Percentiles rank a stretch among this genome's conserved stretches.
Evolutionary conservation across 2,113 vertebrate species (phyloP).

Genomic region (Corythornis madagascariensis): DNA sequence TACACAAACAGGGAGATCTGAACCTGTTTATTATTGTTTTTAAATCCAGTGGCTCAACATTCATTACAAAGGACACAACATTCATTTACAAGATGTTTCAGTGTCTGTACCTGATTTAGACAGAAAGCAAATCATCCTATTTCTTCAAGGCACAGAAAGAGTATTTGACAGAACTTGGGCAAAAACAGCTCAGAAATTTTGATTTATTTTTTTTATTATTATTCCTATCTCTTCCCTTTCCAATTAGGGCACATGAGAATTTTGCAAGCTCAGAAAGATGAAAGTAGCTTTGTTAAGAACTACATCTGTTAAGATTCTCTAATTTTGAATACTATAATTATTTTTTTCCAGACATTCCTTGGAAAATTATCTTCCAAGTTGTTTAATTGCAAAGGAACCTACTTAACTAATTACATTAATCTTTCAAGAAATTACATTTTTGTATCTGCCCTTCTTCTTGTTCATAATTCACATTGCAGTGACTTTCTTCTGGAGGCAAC

Average conservation of each 20-base stretch:
- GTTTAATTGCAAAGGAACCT: background rate
- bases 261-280: slow-evolving; percentile 14
- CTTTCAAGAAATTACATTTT: background rate
- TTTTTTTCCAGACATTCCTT: background rate
- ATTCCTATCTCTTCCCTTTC: slow-evolving; percentile 5
- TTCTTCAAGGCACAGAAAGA: background rate
- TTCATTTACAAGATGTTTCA: background rate
- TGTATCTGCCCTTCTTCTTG: background rate
- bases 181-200: background rate
- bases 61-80: background rate
- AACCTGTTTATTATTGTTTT: background rate
- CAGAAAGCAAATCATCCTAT: background rate
- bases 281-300: background rate
- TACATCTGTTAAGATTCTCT: background rate
- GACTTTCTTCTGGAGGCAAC: background rate
- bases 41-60: background rate
- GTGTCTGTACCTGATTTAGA: background rate
- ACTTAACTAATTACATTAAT: background rate
- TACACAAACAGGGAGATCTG: background rate
- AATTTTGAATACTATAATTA: background rate
- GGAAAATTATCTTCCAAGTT: background rate
- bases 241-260: background rate
- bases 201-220: background rate
- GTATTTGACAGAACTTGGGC: background rate
- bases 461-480: background rate